These are phyloP conservation scores for Acrocephalus kingi DNA, from an alignment of 2,113 vertebrate species.

Conservation along the genomic window DNA sequence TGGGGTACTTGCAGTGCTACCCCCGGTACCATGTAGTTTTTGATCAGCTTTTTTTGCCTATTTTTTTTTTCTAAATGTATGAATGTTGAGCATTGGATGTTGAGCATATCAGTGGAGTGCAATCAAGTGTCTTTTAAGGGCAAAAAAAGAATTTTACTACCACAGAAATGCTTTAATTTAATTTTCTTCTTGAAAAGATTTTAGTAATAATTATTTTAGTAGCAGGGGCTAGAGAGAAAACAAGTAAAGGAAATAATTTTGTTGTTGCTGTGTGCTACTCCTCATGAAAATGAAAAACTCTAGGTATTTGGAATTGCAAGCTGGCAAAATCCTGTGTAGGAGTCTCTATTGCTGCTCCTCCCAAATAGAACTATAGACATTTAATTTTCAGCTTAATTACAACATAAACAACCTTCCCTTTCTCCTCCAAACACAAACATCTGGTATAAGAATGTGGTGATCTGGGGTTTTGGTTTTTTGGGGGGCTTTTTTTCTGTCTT, in stretches of 20 bases:
- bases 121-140: background rate
- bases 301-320: background rate
- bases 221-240: background rate
- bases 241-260: background rate
- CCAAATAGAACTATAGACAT: slow-evolving; percentile 4
- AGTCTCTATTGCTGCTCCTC: slow-evolving; percentile 4
- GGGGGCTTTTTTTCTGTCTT: background rate
- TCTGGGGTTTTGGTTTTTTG: background rate
- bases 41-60: background rate
- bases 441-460: background rate
- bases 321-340: slow-evolving; percentile 22
- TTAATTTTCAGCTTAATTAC: slow-evolving; percentile 50
- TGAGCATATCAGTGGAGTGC: background rate
- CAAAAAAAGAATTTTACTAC: background rate
- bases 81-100: background rate
- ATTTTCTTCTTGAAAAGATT: background rate
- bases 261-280: background rate
- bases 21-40: background rate
- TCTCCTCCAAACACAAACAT: slow-evolving; percentile 5
- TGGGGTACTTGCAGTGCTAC: background rate
- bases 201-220: background rate
- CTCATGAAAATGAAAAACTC: background rate
- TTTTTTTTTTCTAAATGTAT: background rate
- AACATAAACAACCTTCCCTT: background rate
- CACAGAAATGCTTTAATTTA: background rate